Base-by-base conservation (phyloP, 1,140 invertebrate genomes). In the Radopholus similis region DNA sequence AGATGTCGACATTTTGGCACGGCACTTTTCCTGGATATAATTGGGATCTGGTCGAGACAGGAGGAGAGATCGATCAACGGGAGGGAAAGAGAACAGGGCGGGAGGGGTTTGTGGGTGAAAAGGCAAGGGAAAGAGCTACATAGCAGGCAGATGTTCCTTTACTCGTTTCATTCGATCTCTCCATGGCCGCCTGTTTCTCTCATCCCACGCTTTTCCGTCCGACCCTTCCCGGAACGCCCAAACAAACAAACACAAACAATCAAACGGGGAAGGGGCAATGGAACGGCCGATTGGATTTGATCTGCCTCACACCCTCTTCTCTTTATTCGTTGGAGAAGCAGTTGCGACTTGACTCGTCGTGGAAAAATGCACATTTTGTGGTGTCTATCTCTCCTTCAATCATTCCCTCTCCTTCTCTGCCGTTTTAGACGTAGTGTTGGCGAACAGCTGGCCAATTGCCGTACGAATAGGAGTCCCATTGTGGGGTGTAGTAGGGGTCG, bases 401-500 rank as follows among this genome's bases (percentile, higher is more conserved):
- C 30, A 42, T 23, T 62, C 42, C 42, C 11, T 23, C 4, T 11
- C 11, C 4, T 21, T 62, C 49, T 21, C 21, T 49, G 32, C 40
- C 11, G 4, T 21, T 47, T 62, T 28, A 62, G 9, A 62, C 58
- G 30, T 40, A 62, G 44, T 62, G 58, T 47, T 62, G 58, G 42
- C 58, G 58, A 32, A 62, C 58, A 47, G 2, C n/a, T 28, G 40
- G 40, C 58, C 58, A 62, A 62, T 62, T 35, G 23, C 58, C 58
- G 32, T 62, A 34, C 23, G 58, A 62, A 62, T 62, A 51, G 4
- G 40, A 18, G 37, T 62, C 58, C 11, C 28, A 62, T 13, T 62
- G 15, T 1, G 58, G 18, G 4, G 58, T 49, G 21, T 30, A 62
- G 58, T 42, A 62, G 15, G 58, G 58, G 9, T 62, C 58, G 18